Conservation (phyloP, 2,888 invertebrate genomes). For the Macrosiphum euphorbiae region DNA sequence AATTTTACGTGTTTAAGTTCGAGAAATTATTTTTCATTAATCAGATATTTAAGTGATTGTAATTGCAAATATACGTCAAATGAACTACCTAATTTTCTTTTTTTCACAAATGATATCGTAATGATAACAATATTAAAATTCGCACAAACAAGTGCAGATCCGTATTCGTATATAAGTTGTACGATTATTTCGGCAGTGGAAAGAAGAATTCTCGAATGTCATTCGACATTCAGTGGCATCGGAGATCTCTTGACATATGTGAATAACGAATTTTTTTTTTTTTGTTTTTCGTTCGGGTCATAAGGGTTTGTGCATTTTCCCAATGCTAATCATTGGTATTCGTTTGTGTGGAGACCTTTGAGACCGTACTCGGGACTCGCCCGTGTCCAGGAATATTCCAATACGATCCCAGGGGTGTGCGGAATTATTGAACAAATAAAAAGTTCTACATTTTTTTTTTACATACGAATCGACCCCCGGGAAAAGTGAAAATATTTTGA, state of each 20-base stretch:
- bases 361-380: constrained; percentile 14
- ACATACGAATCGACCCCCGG: background rate
- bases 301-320: constrained; percentile 36
- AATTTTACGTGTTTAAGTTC: too few species aligned
- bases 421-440: constrained; percentile 55
- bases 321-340: constrained; percentile 48
- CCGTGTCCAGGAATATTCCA: constrained; percentile 30
- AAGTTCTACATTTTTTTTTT: constrained; percentile 21
- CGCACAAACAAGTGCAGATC: background rate
- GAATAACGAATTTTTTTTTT: background rate
- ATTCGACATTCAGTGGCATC: background rate
- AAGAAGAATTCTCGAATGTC: background rate
- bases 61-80: too few species aligned
- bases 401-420: constrained; percentile 26
- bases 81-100: too few species aligned
- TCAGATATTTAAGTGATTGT: too few species aligned
- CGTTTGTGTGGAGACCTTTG: constrained; percentile 39
- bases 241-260: background rate
- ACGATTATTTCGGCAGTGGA: background rate
- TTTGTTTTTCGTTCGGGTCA: background rate
- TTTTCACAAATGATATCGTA: background rate
- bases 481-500: constrained; percentile 47
- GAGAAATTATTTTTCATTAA: too few species aligned
- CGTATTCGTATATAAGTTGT: background rate
- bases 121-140: background rate